Base-by-base conservation (phyloP, 1,140 invertebrate genomes). In the Calephelis nemesis region DNA sequence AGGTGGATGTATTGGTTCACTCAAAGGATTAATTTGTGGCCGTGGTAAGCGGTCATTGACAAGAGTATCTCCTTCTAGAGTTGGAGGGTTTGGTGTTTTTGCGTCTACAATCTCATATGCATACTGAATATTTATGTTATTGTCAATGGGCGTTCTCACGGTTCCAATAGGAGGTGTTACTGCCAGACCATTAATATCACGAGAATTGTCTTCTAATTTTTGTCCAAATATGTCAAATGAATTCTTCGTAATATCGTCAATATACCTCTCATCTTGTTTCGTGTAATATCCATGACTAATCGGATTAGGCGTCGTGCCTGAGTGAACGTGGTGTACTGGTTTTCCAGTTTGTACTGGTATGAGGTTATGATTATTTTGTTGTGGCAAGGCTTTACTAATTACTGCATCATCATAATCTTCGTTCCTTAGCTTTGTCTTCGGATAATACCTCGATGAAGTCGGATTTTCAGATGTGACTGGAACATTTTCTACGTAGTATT, bases 221-320 rank as follows among this genome's bases (percentile, higher is more conserved):
- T 96, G 94, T 0, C 96, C 96, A 72, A 96, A 96, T 69, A 95
- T 93, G 39, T 95, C 95, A 72, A 96, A 96, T 63, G 95, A 96
- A 72, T 95, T 95, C 77, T 95, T 95, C 4, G 95, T 96, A 9
- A 95, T 95, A 72, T 96, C 95, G 71, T 96, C 96, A 48, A 96
- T 88, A 42, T 95, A 92, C 47, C 92, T 92, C 70, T 95, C 95
- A 58, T 96, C 95, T 67, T 95, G 95, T 77, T 95, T 95, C 0
- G 95, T 96, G 78, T 95, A 96, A 74, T 95, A 95, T 1, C 93
- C 93, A 69, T 94, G 92, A 64, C 94, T 94, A 40, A 94, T 82
- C 5, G 95, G 94, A 75, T 94, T 95, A 0, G 93, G 91, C 0
- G 95, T 95, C 0, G 92, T 94, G 40, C 78, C 89, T 0, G 89